Percentiles rank a stretch among this genome's conserved stretches.
Evolutionary conservation across 92 coral and sea anemone species (phyloP).

Genomic region (Hydrozoanthus gracilis): DNA sequence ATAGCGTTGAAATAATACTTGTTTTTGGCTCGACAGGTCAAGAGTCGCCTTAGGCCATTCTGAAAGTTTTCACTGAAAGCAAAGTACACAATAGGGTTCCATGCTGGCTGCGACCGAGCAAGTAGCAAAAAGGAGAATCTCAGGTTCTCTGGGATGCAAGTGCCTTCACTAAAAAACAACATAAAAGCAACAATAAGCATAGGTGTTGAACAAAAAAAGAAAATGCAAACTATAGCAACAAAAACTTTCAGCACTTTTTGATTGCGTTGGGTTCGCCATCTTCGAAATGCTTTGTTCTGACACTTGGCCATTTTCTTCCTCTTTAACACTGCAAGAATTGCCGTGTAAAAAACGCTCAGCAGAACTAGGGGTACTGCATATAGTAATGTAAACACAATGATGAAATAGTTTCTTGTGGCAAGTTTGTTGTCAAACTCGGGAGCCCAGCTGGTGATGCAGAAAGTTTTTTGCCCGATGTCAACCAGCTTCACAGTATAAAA

Average conservation of each 20-base stretch:
- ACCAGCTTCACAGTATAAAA: constrained; percentile 23
- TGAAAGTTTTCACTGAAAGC: constrained; percentile 15
- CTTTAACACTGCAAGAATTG: constrained; percentile 4
- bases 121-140: neutral
- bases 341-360: constrained; percentile 9
- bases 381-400: neutral
- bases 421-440: constrained; percentile 12
- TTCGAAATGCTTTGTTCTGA: neutral
- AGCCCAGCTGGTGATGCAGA: constrained; percentile 3
- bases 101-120: constrained; percentile 7
- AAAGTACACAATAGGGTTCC: constrained; percentile 25
- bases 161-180: neutral
- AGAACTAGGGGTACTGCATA: constrained; percentile 1
- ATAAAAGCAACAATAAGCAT: neutral
- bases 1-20: neutral
- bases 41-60: constrained; percentile 8
- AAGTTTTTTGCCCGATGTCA: neutral
- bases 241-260: constrained; percentile 15
- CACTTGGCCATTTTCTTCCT: neutral
- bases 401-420: constrained; percentile 10
- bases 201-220: constrained; percentile 8
- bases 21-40: neutral
- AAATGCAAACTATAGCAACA: neutral
- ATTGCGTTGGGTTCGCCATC: constrained; percentile 2
- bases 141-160: constrained; percentile 3